A percentile compares a stretch with the other conserved stretches of the same genome.
Conservation (phyloP, 2,888 invertebrate species). For the Hirtodrosophila histrioides region DNA sequence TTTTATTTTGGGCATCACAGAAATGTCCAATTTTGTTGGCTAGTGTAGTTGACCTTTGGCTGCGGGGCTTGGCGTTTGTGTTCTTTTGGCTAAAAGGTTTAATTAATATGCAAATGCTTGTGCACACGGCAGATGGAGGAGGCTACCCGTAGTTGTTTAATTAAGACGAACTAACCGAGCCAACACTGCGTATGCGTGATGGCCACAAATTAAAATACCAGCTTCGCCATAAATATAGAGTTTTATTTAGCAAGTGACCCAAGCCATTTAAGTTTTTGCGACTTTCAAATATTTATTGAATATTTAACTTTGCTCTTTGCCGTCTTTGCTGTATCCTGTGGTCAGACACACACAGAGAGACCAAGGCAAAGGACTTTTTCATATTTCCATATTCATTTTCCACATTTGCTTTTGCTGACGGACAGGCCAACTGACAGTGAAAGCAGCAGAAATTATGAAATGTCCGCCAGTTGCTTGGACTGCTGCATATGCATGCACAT, state of each 20-base stretch:
- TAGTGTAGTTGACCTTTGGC: slow-evolving; percentile 69
- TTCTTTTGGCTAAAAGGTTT: slow-evolving; percentile 63
- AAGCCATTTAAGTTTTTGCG: neutral
- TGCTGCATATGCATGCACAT: slow-evolving; percentile 20
- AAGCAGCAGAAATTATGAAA: slow-evolving; percentile 30
- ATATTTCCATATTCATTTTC: slow-evolving; percentile 35
- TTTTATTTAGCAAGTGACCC: slow-evolving; percentile 6
- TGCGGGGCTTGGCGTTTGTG: slow-evolving; percentile 50
- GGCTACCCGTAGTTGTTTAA: slow-evolving; percentile 34
- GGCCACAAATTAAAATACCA: slow-evolving; percentile 32
- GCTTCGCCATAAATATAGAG: neutral
- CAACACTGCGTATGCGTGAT: slow-evolving; percentile 46
- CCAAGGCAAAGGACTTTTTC: slow-evolving; percentile 14
- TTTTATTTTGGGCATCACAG: no score
- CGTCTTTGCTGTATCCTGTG: slow-evolving; percentile 22
- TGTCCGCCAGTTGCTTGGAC: slow-evolving; percentile 5
- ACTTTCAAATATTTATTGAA: slow-evolving; percentile 61
- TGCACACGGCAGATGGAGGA: slow-evolving; percentile 19
- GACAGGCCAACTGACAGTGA: slow-evolving; percentile 1
- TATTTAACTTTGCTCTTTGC: slow-evolving; percentile 53
- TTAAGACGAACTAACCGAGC: slow-evolving; percentile 40
- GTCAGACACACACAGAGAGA: slow-evolving; percentile 6
- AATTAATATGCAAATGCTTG: slow-evolving; percentile 76
- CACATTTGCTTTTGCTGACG: slow-evolving; percentile 3
- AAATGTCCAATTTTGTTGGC: slow-evolving; percentile 20